Base-by-base conservation (phyloP, 2,888 invertebrate genomes). In the Fragum sueziense region DNA sequence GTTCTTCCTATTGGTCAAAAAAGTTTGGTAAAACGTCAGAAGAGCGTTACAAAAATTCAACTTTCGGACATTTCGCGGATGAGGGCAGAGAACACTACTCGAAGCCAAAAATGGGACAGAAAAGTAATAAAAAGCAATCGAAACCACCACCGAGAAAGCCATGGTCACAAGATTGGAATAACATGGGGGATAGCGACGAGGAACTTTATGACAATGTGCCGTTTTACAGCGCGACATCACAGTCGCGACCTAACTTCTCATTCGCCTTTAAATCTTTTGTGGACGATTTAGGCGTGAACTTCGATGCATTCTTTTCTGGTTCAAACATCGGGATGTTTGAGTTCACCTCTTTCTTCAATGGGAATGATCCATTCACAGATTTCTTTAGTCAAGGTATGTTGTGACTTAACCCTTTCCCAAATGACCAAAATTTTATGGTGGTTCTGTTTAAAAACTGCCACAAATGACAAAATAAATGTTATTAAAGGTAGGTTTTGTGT, bases 241-340 rank as follows among this genome's bases (percentile, higher is more conserved):
- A 74, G n/a, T 74, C 74, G n/a, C 70, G 73, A 74, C 67, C 86
- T 22, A 78, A 82, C 34, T 90, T 88, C 72, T 89, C 89, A 1
- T 87, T 86, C 72, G 90, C 90, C 7, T 90, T 90, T 74, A 85
- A 85, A 54, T 86, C 86, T 51, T 90, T 90, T 84, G 86, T 90
- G n/a, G 87, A 89, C 83, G 85, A 88, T 68, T 67, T 90, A 27
- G 88, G 87, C 31, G 78, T 82, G 31, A 84, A 86, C 47, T 88
- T 88, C 61, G 86, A 84, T 72, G 77, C 87, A 57, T 85, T 85
- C 59, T 87, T 87, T 34, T 73, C 62, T 41, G 75, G 65, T n/a
- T 76, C 75, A 41, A 69, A 71, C 14, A 73, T 71, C n/a, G 84
- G 82, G 29, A 73, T 76, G 0, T 80, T 76, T 54, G 84, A 82